Conservation (phyloP, 53 echinoderm and acorn worm species). For the Stichopus horrens region DNA sequence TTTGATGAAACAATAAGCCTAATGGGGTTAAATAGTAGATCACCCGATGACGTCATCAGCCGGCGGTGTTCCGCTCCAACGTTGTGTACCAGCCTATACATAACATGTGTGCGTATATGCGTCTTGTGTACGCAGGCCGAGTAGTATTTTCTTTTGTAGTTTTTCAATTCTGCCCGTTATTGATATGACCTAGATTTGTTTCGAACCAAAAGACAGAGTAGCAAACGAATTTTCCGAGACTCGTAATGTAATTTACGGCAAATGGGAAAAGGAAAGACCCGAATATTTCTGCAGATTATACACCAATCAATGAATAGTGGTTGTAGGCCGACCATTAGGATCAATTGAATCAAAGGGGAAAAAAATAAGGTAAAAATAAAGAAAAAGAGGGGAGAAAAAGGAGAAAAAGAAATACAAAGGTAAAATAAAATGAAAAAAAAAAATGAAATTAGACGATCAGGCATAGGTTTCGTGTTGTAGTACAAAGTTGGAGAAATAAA, state of each 20-base stretch:
- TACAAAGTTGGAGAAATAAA: no score
- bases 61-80: not conserved
- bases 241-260: conserved; percentile 30
- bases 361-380: no score
- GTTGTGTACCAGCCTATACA: no score
- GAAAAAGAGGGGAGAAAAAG: no score
- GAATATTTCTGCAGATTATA: not conserved
- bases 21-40: not conserved
- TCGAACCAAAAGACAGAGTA: not conserved
- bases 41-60: not conserved
- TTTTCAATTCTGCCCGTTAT: not conserved
- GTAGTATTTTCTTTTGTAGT: no score
- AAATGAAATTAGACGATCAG: no score
- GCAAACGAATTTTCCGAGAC: not conserved
- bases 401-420: no score
- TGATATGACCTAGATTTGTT: not conserved
- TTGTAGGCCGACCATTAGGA: not conserved
- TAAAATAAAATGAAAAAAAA: no score
- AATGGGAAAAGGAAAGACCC: not conserved
- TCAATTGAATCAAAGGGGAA: not conserved
- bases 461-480: no score
- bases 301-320: not conserved
- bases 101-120: no score
- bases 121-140: no score
- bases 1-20: not conserved